Evolutionary conservation across 2,888 invertebrate genomes (phyloP).

Genomic region (Brachyptera putata): DNA sequence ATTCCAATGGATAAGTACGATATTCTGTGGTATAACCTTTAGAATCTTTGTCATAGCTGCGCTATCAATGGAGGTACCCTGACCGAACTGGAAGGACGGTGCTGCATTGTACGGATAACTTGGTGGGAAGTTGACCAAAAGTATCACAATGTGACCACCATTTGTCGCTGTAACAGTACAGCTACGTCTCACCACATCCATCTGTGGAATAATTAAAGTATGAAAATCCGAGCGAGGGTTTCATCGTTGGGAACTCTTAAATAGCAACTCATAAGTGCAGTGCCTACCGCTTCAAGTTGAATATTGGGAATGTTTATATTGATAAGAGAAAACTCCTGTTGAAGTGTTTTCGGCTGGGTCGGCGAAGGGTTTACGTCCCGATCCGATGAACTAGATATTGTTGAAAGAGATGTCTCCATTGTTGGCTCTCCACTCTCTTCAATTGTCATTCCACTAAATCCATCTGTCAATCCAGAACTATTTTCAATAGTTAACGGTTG

Average conservation of each 20-base stretch:
- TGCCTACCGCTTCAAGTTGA: conserved; percentile 47
- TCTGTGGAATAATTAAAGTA: conserved; percentile 39
- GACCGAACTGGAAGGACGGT: conserved; percentile 61
- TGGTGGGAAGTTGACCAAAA: conserved; percentile 66
- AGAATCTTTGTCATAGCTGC: conserved; percentile 66
- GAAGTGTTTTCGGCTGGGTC: conserved; percentile 55
- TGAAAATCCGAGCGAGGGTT: too few relatives aligned
- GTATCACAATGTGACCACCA: conserved; percentile 51
- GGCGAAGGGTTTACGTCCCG: conserved; percentile 28
- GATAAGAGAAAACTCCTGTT: conserved; percentile 71
- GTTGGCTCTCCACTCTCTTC: not conserved
- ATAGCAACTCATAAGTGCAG: not conserved
- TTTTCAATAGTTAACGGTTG: conserved; percentile 9
- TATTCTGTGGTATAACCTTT: too few relatives aligned
- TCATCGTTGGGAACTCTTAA: too few relatives aligned
- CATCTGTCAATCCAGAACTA: conserved; percentile 6
- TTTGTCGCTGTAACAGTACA: conserved; percentile 56
- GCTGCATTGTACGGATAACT: conserved; percentile 67
- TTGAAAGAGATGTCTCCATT: conserved; percentile 20
- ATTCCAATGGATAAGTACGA: too few relatives aligned
- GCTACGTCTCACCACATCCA: conserved; percentile 54
- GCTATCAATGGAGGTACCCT: conserved; percentile 65
- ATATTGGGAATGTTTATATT: conserved; percentile 72
- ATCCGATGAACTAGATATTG: conserved; percentile 7
- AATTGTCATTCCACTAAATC: not conserved